phyloP scores from a whole-genome alignment of 2,113 vertebrate species.

The Bambusicola thoracicus region DNA sequence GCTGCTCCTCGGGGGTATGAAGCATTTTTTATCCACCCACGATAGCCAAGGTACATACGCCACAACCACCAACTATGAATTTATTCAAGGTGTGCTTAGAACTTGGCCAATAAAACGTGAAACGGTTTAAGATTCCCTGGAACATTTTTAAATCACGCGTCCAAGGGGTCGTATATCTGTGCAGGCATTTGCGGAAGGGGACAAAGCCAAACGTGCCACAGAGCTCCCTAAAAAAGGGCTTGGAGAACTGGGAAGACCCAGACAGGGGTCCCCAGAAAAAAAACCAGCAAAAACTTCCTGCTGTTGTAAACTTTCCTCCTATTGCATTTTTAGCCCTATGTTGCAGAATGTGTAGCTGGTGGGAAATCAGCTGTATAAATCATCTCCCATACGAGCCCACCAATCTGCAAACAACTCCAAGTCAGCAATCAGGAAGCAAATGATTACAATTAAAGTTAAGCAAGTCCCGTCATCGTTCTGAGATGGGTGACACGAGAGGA shows the following conservation, averaged over 20 bases:
- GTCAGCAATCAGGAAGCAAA: neutral
- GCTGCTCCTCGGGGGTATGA: conserved; percentile 22
- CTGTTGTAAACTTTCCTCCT: neutral
- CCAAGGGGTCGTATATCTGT: neutral
- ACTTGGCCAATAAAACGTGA: conserved; percentile 25
- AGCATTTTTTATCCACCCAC: conserved; percentile 47
- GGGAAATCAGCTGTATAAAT: neutral
- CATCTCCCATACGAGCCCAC: neutral
- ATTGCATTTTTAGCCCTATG: neutral
- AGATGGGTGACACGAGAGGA: conserved; percentile 3
- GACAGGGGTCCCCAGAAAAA: neutral
- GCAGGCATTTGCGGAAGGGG: neutral
- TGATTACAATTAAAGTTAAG: neutral
- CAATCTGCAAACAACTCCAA: conserved; percentile 17
- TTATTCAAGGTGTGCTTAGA: conserved; percentile 53
- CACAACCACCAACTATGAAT: conserved; percentile 52
- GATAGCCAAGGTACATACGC: conserved; percentile 22
- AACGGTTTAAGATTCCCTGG: conserved; percentile 31
- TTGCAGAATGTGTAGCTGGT: neutral
- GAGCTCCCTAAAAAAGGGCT: neutral
- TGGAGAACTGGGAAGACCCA: fast-evolving
- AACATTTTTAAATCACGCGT: conserved; percentile 30
- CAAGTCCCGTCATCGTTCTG: neutral
- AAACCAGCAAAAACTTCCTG: neutral
- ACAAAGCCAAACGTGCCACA: neutral